These are phyloP conservation scores for Falcunculus frontatus DNA, from an alignment of 2,113 vertebrate genomes.

Conservation along the genomic window DNA sequence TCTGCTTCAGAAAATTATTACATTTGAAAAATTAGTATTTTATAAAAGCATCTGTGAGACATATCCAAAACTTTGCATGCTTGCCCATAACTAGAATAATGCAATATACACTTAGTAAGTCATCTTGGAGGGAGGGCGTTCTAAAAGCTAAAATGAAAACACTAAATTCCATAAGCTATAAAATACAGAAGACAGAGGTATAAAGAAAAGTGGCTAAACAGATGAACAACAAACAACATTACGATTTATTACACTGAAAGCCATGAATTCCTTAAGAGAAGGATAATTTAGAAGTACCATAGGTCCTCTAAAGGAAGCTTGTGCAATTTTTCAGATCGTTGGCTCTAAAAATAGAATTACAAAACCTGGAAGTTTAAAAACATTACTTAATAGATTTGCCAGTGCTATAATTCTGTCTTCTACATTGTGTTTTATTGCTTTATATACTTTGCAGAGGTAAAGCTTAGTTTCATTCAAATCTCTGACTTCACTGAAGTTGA, in stretches of 20 bases:
- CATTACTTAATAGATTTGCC: not conserved
- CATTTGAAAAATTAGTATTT: not conserved
- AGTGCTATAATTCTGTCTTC: not conserved
- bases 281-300: not conserved
- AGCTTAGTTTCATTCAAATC: not conserved
- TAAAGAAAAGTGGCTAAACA: not conserved
- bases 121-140: accelerated
- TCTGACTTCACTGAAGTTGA: not conserved
- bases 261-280: not conserved
- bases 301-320: not conserved
- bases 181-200: not conserved
- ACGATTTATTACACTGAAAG: not conserved
- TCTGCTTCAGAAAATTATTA: not conserved
- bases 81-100: not conserved
- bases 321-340: not conserved
- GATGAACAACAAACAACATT: not conserved
- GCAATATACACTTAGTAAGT: not conserved
- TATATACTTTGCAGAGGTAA: not conserved
- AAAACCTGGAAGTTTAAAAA: not conserved
- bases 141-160: not conserved
- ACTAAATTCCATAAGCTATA: not conserved
- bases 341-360: not conserved
- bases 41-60: not conserved
- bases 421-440: not conserved
- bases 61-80: not conserved